phyloP scores from a whole-genome alignment of 2,113 vertebrate species.

The Rafetus swinhoei region DNA sequence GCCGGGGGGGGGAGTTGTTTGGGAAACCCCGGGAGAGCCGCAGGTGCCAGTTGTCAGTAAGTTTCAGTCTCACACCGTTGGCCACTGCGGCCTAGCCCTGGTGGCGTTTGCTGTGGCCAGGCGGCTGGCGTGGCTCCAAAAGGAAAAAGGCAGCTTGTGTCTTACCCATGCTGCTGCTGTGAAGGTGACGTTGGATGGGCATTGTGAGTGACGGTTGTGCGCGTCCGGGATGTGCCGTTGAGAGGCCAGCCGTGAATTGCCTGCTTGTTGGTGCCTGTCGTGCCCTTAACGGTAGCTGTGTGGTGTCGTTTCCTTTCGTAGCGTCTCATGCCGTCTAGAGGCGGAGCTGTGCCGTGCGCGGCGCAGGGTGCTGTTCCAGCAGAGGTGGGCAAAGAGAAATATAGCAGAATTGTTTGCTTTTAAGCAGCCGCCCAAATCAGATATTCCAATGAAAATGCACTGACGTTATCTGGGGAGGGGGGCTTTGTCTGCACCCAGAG shows the following conservation, averaged over 20 bases:
- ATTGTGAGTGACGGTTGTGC: not conserved
- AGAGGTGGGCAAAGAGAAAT: not conserved
- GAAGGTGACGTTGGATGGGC: not conserved
- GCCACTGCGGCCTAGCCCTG: not conserved
- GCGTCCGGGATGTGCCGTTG: not conserved
- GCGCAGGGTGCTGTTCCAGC: not conserved
- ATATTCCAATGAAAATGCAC: not conserved
- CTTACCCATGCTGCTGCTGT: not conserved
- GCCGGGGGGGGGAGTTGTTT: no score
- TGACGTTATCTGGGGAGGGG: not conserved
- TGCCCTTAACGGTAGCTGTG: not conserved
- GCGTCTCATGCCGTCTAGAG: not conserved
- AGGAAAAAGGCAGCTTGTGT: not conserved
- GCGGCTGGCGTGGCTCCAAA: not conserved
- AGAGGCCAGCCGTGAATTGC: not conserved
- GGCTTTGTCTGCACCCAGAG: not conserved
- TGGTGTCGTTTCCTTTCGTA: not conserved
- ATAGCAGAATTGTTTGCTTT: not conserved
- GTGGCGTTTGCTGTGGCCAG: not conserved
- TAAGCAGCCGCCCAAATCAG: not conserved
- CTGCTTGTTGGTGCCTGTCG: not conserved
- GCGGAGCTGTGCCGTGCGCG: not conserved
- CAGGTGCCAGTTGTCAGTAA: not conserved
- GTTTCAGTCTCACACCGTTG: not conserved
- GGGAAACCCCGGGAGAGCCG: not conserved